Evolutionary conservation across 2,797 vertebrate species (phyloP).

Genomic region (Nothura maculosa): DNA sequence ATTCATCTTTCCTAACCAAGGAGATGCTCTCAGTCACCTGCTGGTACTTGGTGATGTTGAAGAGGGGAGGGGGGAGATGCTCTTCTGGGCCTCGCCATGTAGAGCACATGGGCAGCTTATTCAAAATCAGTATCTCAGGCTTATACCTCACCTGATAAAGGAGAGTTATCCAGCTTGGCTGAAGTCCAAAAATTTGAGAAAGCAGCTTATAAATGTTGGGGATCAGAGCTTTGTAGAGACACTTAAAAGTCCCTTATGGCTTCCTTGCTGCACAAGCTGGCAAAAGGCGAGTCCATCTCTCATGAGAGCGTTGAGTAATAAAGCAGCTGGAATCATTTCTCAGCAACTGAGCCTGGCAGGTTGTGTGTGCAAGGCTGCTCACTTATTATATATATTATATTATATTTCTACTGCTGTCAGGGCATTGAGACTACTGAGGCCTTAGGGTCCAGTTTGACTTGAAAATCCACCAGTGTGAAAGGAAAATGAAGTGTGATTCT

Average conservation of each 20-base stretch:
- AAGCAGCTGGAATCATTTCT: background rate
- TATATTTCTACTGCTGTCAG: background rate
- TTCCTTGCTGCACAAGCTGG: background rate
- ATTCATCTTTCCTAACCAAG: background rate
- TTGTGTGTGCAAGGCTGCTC: too few relatives aligned
- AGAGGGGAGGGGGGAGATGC: background rate
- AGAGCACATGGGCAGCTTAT: accelerated
- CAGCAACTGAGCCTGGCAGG: too few relatives aligned
- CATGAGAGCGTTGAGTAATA: background rate
- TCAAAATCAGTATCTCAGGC: background rate
- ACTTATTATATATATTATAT: too few relatives aligned
- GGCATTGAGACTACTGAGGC: background rate
- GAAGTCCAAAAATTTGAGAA: background rate
- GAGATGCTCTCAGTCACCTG: background rate
- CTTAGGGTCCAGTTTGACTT: too few relatives aligned
- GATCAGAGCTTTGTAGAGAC: background rate
- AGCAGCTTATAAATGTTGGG: background rate
- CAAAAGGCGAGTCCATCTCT: background rate
- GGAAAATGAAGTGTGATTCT: background rate
- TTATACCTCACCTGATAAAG: background rate
- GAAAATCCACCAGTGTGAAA: background rate
- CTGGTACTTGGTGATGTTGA: background rate
- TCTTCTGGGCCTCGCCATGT: accelerated
- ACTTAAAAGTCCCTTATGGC: background rate
- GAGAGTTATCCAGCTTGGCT: background rate